Conservation (phyloP, 2,113 vertebrate genomes). For the Ornithorhynchus anatinus region DNA sequence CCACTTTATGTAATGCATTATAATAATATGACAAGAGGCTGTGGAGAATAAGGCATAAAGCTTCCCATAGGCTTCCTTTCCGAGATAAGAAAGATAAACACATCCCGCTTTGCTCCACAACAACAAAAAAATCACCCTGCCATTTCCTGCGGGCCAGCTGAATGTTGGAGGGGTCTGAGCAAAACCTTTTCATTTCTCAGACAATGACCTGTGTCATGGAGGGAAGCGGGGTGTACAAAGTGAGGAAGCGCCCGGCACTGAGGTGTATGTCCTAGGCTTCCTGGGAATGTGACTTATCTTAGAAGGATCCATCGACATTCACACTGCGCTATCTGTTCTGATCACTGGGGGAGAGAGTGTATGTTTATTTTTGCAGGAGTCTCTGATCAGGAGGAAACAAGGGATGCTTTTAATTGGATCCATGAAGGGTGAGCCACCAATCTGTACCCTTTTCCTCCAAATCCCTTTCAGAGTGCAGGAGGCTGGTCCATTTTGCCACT, state of each 20-base stretch:
- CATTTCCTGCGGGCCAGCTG: constrained; percentile 55
- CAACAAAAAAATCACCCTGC: constrained; percentile 17
- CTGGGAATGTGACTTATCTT: constrained; percentile 37
- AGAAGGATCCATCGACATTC: constrained; percentile 28
- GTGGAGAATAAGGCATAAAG: constrained; percentile 57
- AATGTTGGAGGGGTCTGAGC: constrained; percentile 32
- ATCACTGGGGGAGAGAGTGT: constrained; percentile 14
- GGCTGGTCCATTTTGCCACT: no score
- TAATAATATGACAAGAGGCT: constrained; percentile 69
- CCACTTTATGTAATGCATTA: constrained; percentile 56
- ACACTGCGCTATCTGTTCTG: constrained; percentile 38
- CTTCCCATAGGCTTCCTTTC: constrained; percentile 78
- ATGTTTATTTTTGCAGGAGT: constrained; percentile 73
- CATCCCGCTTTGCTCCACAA: constrained; percentile 29
- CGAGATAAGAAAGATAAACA: constrained; percentile 75
- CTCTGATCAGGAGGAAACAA: constrained; percentile 59
- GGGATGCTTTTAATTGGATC: constrained; percentile 60
- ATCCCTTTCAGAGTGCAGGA: no score
- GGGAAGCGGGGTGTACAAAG: constrained; percentile 60
- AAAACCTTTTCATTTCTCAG: constrained; percentile 37
- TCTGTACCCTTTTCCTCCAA: no score
- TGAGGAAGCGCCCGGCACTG: constrained; percentile 64
- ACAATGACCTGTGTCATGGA: constrained; percentile 49
- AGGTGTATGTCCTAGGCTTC: constrained; percentile 43
- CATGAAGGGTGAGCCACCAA: no score